phyloP scores from a whole-genome alignment of 1,140 invertebrate species.

The Lepidotrigona ventralis region DNA sequence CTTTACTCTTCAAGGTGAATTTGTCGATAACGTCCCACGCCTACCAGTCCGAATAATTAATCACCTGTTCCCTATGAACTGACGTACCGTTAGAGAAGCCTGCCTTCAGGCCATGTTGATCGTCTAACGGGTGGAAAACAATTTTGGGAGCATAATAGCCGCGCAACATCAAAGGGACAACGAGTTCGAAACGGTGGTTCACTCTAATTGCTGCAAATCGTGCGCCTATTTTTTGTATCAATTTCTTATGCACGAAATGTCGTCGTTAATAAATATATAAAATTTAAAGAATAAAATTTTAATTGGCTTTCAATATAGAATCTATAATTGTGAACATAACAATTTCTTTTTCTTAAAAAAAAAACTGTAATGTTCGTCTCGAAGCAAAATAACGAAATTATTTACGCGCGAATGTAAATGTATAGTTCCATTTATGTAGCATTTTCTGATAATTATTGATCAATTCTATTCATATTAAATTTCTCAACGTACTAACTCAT shows the following conservation, averaged over 20 bases:
- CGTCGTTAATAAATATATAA: background rate
- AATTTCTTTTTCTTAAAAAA: background rate
- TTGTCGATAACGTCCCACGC: constrained; percentile 68
- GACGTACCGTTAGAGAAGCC: constrained; percentile 62
- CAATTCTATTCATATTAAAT: too few species aligned
- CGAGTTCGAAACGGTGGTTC: background rate
- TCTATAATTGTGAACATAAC: too few species aligned
- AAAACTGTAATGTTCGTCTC: background rate
- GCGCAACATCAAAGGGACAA: constrained; percentile 42
- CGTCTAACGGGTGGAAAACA: constrained; percentile 47
- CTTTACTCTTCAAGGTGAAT: constrained; percentile 62
- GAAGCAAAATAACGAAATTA: background rate
- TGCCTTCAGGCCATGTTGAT: constrained; percentile 47
- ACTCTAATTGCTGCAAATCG: background rate
- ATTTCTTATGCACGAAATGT: background rate
- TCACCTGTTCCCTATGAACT: constrained; percentile 63
- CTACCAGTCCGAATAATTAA: constrained; percentile 66
- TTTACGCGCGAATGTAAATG: background rate
- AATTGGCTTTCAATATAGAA: background rate
- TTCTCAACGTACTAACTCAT: too few species aligned
- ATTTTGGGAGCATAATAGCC: constrained; percentile 56
- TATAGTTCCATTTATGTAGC: background rate
- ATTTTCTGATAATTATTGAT: too few species aligned
- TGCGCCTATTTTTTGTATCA: background rate
- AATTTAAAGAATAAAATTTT: background rate